A percentile compares a stretch with the other conserved stretches of the same genome.
Conservation (phyloP, 64 coral and sea anemone genomes). For the Astreopora myriophthalma region DNA sequence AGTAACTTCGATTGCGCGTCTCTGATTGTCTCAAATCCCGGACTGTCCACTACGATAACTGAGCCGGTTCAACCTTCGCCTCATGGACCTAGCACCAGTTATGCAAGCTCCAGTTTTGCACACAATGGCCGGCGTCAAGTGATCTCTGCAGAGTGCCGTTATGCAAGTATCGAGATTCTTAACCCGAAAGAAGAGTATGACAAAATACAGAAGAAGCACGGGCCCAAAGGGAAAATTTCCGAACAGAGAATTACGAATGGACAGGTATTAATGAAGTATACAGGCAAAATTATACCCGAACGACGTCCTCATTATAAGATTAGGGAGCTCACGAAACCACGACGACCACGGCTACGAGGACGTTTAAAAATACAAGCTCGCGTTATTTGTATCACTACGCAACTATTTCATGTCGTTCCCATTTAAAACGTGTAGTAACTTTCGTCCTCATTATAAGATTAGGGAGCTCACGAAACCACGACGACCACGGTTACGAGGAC, state of each 20-base stretch:
- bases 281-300: too few species aligned
- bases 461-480: too few species aligned
- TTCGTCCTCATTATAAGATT: too few species aligned
- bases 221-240: conserved; percentile 12
- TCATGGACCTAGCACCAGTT: background rate
- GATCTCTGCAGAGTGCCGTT: background rate
- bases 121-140: background rate
- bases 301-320: too few species aligned
- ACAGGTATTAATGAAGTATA: conserved; percentile 4
- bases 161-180: conserved; percentile 23
- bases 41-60: background rate
- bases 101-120: background rate
- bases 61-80: too few species aligned
- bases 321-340: too few species aligned
- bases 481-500: too few species aligned
- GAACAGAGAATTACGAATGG: conserved; percentile 55
- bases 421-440: too few species aligned
- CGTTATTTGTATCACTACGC: too few species aligned
- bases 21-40: background rate
- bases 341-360: too few species aligned
- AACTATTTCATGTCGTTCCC: too few species aligned
- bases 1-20: background rate
- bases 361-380: too few species aligned
- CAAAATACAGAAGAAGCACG: conserved; percentile 61
- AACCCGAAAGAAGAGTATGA: conserved; percentile 62